Evolutionary conservation across 2,113 vertebrate species (phyloP).

Genomic region (Channa maculata): DNA sequence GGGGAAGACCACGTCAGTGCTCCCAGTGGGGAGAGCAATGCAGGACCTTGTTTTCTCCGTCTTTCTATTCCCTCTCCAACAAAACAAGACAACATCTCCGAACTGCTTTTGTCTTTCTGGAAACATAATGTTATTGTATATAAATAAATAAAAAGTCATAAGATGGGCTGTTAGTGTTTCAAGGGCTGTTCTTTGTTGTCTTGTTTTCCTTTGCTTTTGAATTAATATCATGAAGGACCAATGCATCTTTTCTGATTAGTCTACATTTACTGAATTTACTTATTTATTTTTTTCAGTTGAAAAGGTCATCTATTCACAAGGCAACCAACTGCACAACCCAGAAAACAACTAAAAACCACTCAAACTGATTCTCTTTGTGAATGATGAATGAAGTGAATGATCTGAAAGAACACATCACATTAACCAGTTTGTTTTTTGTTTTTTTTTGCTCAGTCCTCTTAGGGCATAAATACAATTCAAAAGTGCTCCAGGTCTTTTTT

Average conservation of each 20-base stretch:
- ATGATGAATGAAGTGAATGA: neutral
- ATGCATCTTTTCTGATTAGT: conserved; percentile 5
- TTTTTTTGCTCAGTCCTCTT: no score
- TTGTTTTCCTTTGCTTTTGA: conserved; percentile 4
- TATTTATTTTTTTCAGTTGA: neutral
- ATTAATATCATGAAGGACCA: neutral
- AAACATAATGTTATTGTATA: conserved; percentile 36
- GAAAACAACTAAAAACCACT: no score
- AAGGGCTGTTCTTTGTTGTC: neutral
- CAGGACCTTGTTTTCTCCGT: conserved; percentile 60
- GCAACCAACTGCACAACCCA: neutral
- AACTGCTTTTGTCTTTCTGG: conserved; percentile 53
- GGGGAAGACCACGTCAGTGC: conserved; percentile 49
- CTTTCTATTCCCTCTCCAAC: conserved; percentile 42
- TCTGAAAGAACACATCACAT: neutral
- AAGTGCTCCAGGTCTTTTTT: no score
- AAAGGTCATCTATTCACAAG: conserved; percentile 18
- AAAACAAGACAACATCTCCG: conserved; percentile 55
- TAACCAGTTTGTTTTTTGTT: no score
- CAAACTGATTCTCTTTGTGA: neutral
- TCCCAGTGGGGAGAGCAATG: conserved; percentile 55
- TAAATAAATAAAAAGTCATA: conserved; percentile 51
- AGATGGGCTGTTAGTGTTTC: conserved; percentile 30
- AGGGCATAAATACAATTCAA: no score
- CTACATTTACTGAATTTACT: neutral